phyloP scores from a whole-genome alignment of 2,797 vertebrate species.

The Vultur gryphus region DNA sequence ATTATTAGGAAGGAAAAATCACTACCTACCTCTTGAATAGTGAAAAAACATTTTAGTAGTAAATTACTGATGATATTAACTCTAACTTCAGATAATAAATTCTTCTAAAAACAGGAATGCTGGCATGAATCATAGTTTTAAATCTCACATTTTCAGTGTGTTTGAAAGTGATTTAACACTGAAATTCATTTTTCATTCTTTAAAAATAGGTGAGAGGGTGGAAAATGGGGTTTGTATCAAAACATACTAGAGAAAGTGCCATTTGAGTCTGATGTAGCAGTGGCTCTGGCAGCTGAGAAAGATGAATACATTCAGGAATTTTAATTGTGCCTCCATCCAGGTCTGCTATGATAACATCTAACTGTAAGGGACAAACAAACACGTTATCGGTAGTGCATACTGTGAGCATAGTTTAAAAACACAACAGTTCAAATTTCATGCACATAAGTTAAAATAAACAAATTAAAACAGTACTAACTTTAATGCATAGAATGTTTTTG shows the following conservation, averaged over 20 bases:
- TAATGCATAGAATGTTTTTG: neutral
- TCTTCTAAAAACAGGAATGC: neutral
- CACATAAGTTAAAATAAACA: neutral
- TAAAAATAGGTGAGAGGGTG: neutral
- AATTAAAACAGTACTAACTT: neutral
- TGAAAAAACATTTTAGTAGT: neutral
- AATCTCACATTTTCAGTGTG: neutral
- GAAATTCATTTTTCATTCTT: neutral
- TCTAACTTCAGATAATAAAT: neutral
- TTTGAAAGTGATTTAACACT: neutral
- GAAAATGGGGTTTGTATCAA: neutral
- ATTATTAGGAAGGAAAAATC: neutral
- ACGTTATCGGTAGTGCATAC: neutral
- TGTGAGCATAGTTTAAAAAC: neutral
- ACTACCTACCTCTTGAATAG: neutral
- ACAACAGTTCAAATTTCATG: neutral
- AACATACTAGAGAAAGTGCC: conserved; percentile 87
- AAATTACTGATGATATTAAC: neutral
- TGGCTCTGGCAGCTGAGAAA: conserved; percentile 94
- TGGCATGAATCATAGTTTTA: neutral
- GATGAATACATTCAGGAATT: conserved; percentile 97
- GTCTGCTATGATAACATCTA: conserved; percentile 98
- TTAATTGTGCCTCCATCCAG: conserved; percentile 98
- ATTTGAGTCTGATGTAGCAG: conserved; percentile 88
- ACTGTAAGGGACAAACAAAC: conserved; percentile 74